Conservation (phyloP, 2,797 vertebrate species). For the Galaxias olidus region DNA sequence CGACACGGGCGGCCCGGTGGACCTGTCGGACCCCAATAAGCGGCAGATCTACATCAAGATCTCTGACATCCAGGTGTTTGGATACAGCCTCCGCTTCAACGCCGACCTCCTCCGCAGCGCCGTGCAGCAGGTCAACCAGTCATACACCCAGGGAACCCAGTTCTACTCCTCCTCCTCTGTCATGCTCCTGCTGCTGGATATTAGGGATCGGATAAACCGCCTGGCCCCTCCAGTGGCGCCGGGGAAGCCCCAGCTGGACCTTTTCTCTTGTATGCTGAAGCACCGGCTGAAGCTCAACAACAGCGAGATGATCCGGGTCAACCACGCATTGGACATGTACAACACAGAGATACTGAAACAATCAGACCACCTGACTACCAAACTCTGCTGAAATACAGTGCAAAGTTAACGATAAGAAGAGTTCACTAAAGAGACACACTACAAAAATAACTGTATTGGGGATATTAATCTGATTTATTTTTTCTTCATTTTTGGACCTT, state of each 20-base stretch:
- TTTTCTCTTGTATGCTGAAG: constrained; percentile 99
- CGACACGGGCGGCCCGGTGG: constrained; percentile 93
- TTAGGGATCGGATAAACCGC: constrained; percentile 97
- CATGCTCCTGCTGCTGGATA: constrained; percentile 97
- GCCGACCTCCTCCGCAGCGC: constrained; percentile 94
- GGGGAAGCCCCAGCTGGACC: constrained; percentile 95
- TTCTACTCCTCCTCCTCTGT: constrained; percentile 98
- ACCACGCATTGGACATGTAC: constrained; percentile 98
- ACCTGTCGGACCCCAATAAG: constrained; percentile 94
- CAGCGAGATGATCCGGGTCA: constrained; percentile 97
- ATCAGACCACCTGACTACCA: constrained; percentile 96
- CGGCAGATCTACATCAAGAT: constrained; percentile 99
- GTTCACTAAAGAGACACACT: constrained; percentile 40
- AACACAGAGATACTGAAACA: constrained; percentile 99
- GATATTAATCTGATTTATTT: constrained; percentile 63
- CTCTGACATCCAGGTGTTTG: constrained; percentile 97
- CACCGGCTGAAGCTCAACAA: constrained; percentile 98
- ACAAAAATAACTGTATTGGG: constrained; percentile 52
- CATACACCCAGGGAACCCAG: constrained; percentile 94
- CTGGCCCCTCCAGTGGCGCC: constrained; percentile 93
- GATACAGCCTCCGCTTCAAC: constrained; percentile 97
- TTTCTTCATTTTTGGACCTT: constrained; percentile 74
- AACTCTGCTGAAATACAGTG: constrained; percentile 86
- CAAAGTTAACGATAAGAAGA: constrained; percentile 33
- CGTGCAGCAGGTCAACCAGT: constrained; percentile 98